These are phyloP conservation scores for Polyergus mexicanus DNA, from an alignment of 1,140 invertebrate species.

Conservation along the genomic window DNA sequence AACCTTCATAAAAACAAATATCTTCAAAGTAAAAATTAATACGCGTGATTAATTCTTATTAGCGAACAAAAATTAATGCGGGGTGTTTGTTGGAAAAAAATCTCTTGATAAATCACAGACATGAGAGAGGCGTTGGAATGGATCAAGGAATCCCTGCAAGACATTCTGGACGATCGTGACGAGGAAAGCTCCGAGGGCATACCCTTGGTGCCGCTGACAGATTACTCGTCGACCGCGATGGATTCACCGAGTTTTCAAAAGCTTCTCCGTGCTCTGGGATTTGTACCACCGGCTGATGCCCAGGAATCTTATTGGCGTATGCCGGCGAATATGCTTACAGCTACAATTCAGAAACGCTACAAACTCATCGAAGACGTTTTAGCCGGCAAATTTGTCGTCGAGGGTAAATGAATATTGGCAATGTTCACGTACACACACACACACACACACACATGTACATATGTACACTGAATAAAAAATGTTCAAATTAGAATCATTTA, in stretches of 20 bases:
- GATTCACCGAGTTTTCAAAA: conserved; percentile 88
- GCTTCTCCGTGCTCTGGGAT: conserved; percentile 87
- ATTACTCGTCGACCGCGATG: conserved; percentile 87
- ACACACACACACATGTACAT: too few species aligned
- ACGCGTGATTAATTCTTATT: background rate
- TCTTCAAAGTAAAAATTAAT: background rate
- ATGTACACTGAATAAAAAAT: background rate
- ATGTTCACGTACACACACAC: too few species aligned
- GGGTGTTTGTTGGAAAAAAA: background rate
- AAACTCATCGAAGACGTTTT: conserved; percentile 84
- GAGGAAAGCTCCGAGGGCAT: conserved; percentile 87
- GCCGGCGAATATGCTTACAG: conserved; percentile 85
- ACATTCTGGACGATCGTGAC: conserved; percentile 88
- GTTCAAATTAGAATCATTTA: conserved; percentile 3
- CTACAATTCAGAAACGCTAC: conserved; percentile 84
- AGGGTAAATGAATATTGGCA: conserved; percentile 71
- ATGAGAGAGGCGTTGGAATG: conserved; percentile 88
- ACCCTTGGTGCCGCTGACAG: conserved; percentile 89
- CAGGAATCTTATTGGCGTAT: conserved; percentile 89
- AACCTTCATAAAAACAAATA: background rate
- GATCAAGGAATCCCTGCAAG: conserved; percentile 88
- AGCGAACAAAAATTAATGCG: background rate
- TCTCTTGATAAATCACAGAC: conserved; percentile 76
- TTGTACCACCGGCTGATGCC: conserved; percentile 88
- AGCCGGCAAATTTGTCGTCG: conserved; percentile 81